Conservation (phyloP, 2,113 vertebrate species). For the Archilochus colubris region DNA sequence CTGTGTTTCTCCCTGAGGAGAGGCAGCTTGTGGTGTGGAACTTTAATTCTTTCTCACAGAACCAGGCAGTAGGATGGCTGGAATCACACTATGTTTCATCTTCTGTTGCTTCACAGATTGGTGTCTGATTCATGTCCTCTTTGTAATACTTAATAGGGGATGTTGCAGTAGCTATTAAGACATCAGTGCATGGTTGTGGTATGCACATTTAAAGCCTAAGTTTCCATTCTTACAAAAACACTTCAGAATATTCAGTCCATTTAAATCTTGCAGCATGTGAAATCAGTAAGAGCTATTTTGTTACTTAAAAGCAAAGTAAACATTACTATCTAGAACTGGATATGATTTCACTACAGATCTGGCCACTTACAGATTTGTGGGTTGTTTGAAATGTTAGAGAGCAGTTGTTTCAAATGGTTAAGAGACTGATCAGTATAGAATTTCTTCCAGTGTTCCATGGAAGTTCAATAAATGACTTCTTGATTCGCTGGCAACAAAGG, state of each 20-base stretch:
- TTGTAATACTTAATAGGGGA: fast-evolving
- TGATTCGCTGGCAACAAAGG: not conserved
- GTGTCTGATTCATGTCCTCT: not conserved
- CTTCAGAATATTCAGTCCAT: not conserved
- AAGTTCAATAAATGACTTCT: not conserved
- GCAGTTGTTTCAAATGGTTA: not conserved
- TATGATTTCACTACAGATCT: not conserved
- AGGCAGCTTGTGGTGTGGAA: not conserved
- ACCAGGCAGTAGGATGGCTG: not conserved
- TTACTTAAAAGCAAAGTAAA: not conserved
- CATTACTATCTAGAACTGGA: fast-evolving
- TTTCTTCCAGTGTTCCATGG: not conserved
- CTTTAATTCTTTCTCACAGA: not conserved
- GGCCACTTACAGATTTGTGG: not conserved
- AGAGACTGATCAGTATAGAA: fast-evolving
- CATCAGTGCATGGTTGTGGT: not conserved
- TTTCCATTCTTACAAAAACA: not conserved
- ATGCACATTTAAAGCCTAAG: not conserved
- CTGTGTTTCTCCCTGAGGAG: not conserved
- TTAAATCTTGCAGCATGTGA: not conserved
- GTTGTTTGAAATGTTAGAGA: not conserved
- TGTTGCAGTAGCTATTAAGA: not conserved
- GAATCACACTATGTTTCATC: not conserved
- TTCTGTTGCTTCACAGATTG: not conserved
- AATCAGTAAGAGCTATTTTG: not conserved